Base-by-base conservation (phyloP, 2,888 invertebrate species). In the Caenorhabditis auriculariae region DNA sequence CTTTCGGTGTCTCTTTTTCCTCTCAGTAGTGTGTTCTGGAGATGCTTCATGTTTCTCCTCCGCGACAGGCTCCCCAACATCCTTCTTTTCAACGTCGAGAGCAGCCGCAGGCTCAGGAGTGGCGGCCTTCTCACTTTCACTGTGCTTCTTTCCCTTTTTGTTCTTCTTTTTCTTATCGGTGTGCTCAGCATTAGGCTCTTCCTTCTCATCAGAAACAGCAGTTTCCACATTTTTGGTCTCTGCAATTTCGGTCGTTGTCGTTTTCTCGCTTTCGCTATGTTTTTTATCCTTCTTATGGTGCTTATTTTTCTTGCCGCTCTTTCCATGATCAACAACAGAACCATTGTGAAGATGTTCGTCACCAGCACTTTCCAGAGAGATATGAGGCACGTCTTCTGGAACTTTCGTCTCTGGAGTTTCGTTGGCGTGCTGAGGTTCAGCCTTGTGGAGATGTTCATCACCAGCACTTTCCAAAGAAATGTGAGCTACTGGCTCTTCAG, bases 131-230 rank as follows among this genome's bases (percentile, higher is more conserved):
- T 66, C 60, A 41, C 61, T 60, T 12, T 63, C 55, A 28, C 48
- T 44, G 37, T 62, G 55, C 37, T 69, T 57, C 54, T 64, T 66
- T 46, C 56, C 47, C 45, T 64, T 66, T 58, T 72, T 72, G 43
- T 68, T 66, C 52, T 68, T 69, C 57, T 70, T 70, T 19, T 58
- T 64, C 46, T 65, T 72, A 21, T 57, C n/a, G n/a, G n/a, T n/a
- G n/a, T n/a, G n/a, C n/a, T n/a, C n/a, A n/a, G n/a, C n/a, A n/a
- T n/a, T n/a, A n/a, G n/a, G n/a, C n/a, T n/a, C n/a, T n/a, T n/a
- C n/a, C n/a, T n/a, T n/a, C n/a, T n/a, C n/a, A n/a, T n/a, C n/a
- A n/a, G n/a, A n/a, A n/a, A n/a, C n/a, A n/a, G n/a, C n/a, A n/a
- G n/a, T n/a, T n/a, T n/a, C n/a, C n/a, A n/a, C n/a, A n/a, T n/a